Evolutionary conservation across 2,113 vertebrate species (phyloP).

Genomic region (Mastomys coucha): DNA sequence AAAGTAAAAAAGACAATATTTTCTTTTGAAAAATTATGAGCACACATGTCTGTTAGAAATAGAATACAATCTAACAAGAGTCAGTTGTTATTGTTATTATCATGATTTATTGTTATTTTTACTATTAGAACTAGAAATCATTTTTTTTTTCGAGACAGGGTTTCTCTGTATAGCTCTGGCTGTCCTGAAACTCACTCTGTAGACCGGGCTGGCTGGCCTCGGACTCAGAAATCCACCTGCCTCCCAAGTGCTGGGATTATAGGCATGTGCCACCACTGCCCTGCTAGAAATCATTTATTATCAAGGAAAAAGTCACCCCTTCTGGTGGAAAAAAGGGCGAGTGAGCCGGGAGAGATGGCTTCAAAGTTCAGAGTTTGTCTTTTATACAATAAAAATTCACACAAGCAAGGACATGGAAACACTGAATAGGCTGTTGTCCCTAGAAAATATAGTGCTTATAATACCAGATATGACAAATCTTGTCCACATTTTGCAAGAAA

Average conservation of each 20-base stretch:
- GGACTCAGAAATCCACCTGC: too few species aligned
- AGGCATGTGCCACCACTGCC: too few species aligned
- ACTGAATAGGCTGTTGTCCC: neutral
- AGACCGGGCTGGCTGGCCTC: too few species aligned
- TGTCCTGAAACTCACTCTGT: too few species aligned
- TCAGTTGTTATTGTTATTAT: neutral
- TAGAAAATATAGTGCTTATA: neutral
- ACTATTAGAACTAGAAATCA: too few species aligned
- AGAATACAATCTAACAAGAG: neutral
- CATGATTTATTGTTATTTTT: neutral
- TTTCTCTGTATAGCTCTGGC: too few species aligned
- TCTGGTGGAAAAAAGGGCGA: too few species aligned
- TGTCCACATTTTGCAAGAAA: constrained; percentile 44
- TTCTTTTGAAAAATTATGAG: neutral
- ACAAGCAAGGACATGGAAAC: neutral
- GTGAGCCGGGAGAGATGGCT: too few species aligned
- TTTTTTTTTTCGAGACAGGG: too few species aligned
- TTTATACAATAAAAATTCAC: neutral
- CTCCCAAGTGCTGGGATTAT: too few species aligned
- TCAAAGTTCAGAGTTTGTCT: neutral
- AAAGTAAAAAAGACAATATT: neutral
- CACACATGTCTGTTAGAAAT: neutral
- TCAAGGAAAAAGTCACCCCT: neutral
- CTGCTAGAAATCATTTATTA: too few species aligned
- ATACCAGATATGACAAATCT: constrained; percentile 25